Evolutionary conservation across 2,113 vertebrate species (phyloP).

Genomic region (Aegotheles bennettii): DNA sequence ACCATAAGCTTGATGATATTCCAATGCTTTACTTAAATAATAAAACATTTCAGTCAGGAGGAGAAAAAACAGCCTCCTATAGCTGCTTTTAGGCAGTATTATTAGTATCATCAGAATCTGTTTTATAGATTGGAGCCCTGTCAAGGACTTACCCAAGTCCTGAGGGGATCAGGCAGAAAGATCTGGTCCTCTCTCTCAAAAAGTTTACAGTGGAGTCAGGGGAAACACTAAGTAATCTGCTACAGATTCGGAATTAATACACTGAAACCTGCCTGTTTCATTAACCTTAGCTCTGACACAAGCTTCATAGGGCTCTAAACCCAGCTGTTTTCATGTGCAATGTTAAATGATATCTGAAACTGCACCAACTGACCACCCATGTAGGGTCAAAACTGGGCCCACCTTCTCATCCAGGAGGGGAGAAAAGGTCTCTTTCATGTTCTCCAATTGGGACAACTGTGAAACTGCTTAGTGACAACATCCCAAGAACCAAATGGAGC

Average conservation of each 20-base stretch:
- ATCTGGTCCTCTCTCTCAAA: background rate
- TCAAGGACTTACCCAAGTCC: fast-evolving
- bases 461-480: background rate
- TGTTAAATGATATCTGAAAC: background rate
- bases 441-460: background rate
- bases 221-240: background rate
- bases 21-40: background rate
- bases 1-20: background rate
- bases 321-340: background rate
- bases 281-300: background rate
- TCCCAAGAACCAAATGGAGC: background rate
- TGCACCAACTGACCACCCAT: background rate
- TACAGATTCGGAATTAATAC: background rate
- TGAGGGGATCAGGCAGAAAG: background rate
- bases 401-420: background rate
- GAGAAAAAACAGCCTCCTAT: background rate
- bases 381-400: fast-evolving
- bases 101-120: background rate
- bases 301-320: background rate
- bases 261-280: background rate
- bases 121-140: background rate
- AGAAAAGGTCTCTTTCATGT: background rate
- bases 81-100: background rate
- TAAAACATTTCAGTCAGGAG: background rate
- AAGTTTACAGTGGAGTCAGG: background rate